Evolutionary conservation across 2,113 vertebrate genomes (phyloP), one percentile per base, ranked within the genome.

Genomic region (Mionectes macconnelli): DNA sequence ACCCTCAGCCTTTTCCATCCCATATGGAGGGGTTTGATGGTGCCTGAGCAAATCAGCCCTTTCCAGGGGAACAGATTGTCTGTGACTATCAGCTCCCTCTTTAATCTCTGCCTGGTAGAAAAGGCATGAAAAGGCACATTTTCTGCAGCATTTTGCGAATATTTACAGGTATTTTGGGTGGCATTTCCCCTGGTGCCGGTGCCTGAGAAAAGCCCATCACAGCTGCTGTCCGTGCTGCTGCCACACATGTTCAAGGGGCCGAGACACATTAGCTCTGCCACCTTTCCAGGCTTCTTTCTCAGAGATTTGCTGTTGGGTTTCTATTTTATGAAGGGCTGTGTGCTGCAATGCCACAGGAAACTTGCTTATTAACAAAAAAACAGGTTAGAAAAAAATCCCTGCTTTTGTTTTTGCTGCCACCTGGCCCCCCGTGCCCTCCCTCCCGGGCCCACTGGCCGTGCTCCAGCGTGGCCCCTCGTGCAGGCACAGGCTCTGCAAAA

Each of bases 221-320:
- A 16, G 33, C 28, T 40, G 62, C 76, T n/a, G 15, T 23, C 52
- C 0, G 0, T 35, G 57, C 40, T 14, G 35, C 59, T 78, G 57
- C 63, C 39, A 4, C 5, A 1, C 5, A 2, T 39, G 1, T 33
- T 50, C 2, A 3, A 12, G 68, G 39, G 59, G 63, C 27, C 5
- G 6, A 10, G 45, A 19, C 39, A 3, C 0, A 0, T 18, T n/a
- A 27, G 14, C 3, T 25, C 68, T 80, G 55, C 39, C 56, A 20
- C 68, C 67, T 40, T 31, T 42, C 52, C 73, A 22, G 30, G 24
- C 28, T 23, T 16, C 35, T 56, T 44, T 28, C 7, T 2, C 57
- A 47, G 52, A 53, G 21, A 5, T 28, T 84, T 40, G 2, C 19
- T 45, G 13, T 6, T 23, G n/a, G n/a, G 31, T 3, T 49, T 77